Conservation (phyloP, 2,797 vertebrate genomes). For the Neoniphon sammara region DNA sequence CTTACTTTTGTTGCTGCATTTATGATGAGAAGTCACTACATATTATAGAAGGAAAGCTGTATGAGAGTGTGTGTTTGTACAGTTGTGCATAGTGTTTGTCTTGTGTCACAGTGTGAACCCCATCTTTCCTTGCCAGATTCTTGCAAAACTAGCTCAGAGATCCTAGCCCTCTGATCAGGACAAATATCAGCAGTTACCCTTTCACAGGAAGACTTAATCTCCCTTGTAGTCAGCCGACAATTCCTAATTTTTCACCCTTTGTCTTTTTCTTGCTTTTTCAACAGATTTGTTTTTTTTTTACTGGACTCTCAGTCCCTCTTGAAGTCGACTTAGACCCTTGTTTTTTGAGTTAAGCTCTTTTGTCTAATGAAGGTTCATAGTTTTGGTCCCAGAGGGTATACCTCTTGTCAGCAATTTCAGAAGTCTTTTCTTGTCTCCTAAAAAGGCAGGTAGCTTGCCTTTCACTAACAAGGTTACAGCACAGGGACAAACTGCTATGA, state of each 20-base stretch:
- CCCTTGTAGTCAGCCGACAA: background rate
- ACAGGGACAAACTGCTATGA: background rate
- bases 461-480: background rate
- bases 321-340: background rate
- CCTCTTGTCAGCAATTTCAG: background rate
- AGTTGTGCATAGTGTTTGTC: too few relatives aligned
- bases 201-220: slow-evolving; percentile 1
- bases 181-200: background rate
- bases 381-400: background rate
- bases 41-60: background rate
- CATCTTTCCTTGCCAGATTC: background rate
- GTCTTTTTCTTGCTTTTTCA: background rate
- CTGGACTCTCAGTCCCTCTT: background rate
- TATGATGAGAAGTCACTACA: background rate
- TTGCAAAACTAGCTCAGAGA: background rate
- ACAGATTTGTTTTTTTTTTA: background rate
- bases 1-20: too few relatives aligned
- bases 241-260: slow-evolving; percentile 4
- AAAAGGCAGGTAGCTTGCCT: background rate
- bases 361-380: background rate
- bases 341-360: background rate
- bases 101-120: background rate
- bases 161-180: background rate
- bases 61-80: slow-evolving; percentile 1
- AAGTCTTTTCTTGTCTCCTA: background rate